Base-by-base conservation (phyloP, 2,888 invertebrate genomes). In the Nemapogon koenigi region DNA sequence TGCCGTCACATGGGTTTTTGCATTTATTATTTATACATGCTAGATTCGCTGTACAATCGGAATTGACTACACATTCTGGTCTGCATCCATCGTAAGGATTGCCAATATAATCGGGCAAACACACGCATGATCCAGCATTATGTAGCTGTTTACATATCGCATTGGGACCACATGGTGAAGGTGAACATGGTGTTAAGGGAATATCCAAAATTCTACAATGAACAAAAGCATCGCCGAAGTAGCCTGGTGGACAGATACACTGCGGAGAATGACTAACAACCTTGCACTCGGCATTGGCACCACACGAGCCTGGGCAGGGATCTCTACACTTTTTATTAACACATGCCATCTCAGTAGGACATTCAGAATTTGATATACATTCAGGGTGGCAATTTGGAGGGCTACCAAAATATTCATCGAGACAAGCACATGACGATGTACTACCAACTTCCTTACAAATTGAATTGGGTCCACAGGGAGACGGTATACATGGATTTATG, bases 21-120 rank as follows among this genome's bases (percentile, higher is more conserved):
- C 91, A 91, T 65, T 89, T 89, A 50, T 84, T 86, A 51, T 84
- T 83, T 31, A 87, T 81, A 48, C 91, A 91, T 2, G 89, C 89
- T 49, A 83, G 81, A 52, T 87, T 87, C 2, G 83, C 81, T 2
- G 85, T 63, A 58, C 90, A 90, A 52, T 89, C 90, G 2, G 88
- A 85, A 62, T 88, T 89, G 3, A 88, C 67, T 1, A 85, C 70
- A 57, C 90, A 90, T 64, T 90, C 89, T 4, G 90, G 90, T 35
- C 88, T 81, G 58, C 90, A 90, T 18, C 87, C 87, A 62, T 87
- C 87, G 49, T 89, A 89, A 27, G 91, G 90, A 62, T 89, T 88
- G 40, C 91, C 91, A 43, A 86, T 80, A 55, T 86, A 83, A 53
- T 86, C 87, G 3, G 84, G 75, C 29, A 85, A 55, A 54, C 90